These are phyloP conservation scores for Drosophila austrosaltans DNA, from an alignment of 2,888 invertebrate species.

Conservation along the genomic window DNA sequence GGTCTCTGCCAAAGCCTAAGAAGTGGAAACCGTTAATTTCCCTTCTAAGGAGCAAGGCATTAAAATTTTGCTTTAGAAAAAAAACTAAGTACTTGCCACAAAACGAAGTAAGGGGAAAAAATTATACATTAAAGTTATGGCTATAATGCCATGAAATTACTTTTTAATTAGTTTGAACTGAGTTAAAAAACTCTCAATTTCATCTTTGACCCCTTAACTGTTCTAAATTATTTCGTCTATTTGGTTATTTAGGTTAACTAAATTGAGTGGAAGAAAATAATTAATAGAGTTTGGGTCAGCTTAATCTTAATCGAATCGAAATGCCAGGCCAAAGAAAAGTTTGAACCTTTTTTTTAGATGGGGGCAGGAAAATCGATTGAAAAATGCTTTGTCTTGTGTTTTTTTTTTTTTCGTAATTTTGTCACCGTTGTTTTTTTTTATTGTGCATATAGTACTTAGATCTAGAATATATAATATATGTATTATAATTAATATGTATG, in stretches of 20 bases:
- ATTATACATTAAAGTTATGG: slow-evolving; percentile 34
- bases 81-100: neutral
- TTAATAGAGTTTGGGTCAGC: slow-evolving; percentile 1
- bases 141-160: slow-evolving; percentile 51
- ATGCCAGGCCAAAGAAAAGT: no score
- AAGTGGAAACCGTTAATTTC: slow-evolving; percentile 54
- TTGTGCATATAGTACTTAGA: slow-evolving; percentile 82
- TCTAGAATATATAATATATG: slow-evolving; percentile 78
- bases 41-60: slow-evolving; percentile 13
- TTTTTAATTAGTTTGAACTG: slow-evolving; percentile 69
- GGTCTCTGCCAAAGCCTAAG: slow-evolving; percentile 24
- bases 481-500: slow-evolving; percentile 61
- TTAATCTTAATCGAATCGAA: slow-evolving; percentile 2
- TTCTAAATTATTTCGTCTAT: slow-evolving; percentile 36
- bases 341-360: neutral
- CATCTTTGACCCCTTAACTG: slow-evolving; percentile 8
- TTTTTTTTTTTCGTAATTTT: slow-evolving; percentile 80
- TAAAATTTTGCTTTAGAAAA: slow-evolving; percentile 24
- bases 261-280: slow-evolving; percentile 4
- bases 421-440: slow-evolving; percentile 83
- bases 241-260: slow-evolving; percentile 13
- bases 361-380: neutral
- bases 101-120: neutral
- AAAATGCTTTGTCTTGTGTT: neutral
- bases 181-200: slow-evolving; percentile 23